Evolutionary conservation across 2,888 invertebrate genomes (phyloP).

Genomic region (Hetaerina titia): DNA sequence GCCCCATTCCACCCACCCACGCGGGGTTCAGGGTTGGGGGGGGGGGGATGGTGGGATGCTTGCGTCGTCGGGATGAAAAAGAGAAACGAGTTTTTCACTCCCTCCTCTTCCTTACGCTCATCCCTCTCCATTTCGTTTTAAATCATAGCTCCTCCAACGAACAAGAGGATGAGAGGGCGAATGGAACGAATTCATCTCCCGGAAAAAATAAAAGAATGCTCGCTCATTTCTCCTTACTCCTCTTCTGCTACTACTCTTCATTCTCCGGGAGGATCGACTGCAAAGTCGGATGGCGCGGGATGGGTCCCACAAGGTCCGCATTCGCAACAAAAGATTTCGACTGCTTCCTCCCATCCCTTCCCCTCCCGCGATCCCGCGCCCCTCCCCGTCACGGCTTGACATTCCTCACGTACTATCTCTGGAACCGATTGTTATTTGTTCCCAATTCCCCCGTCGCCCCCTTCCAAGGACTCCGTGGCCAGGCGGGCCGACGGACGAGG

Average conservation of each 20-base stretch:
- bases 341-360: background rate
- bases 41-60: background rate
- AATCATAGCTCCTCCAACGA: constrained; percentile 1
- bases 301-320: background rate
- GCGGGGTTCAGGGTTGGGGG: background rate
- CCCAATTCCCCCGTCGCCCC: background rate
- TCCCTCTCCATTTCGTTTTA: background rate
- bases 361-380: background rate
- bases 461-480: background rate
- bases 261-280: background rate
- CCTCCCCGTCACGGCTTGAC: background rate
- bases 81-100: background rate
- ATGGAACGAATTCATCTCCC: background rate
- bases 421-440: background rate
- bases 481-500: background rate
- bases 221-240: background rate
- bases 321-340: background rate
- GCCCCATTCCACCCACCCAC: background rate
- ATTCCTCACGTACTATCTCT: background rate
- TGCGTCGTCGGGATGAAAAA: background rate
- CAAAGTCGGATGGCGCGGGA: background rate
- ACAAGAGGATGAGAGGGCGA: background rate
- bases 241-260: background rate
- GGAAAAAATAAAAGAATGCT: background rate
- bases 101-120: background rate